Base-by-base conservation (phyloP, 2,113 vertebrate genomes). In the Podarcis muralis region DNA sequence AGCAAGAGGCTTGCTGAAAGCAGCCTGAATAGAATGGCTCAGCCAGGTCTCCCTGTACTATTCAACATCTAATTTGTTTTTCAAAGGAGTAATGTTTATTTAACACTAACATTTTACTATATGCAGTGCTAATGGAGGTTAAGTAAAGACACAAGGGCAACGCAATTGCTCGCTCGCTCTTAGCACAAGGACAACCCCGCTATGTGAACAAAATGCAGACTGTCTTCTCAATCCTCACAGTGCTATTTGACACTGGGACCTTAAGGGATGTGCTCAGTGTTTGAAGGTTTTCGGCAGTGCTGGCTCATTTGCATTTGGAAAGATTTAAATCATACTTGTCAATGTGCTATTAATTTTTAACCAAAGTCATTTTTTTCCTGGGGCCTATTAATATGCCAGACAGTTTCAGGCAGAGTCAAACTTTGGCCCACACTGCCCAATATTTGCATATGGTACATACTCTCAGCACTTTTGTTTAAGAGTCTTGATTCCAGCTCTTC, bases 311-410 rank as follows among this genome's bases (percentile, higher is more conserved):
- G 91, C 88, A 90, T 95, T 94, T 95, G 91, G 94, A 95, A 92
- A 95, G 93, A 88, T 94, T 95, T 94, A 95, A 95, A 95, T 94
- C 94, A 92, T 68, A 87, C 93, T 94, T 93, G 92, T 94, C 94
- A 95, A 88, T 71, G 76, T 89, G 88, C 84, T 92, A 94, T 95
- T 95, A 95, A 96, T 95, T 95, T 96, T 96, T 96, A 95, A 95
- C 88, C 72, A 90, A 87, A 92, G 90, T 87, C 90, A 81, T 74
- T 95, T 95, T 68, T 92, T 93, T 83, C 86, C 90, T 89, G 77
- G 83, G 89, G 89, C 88, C 93, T 90, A 89, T 96, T 95, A 95
- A 94, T 95, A 94, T 93, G 89, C 94, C 81, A 94, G 92, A 91
- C 88, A 94, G 91, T 95, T 92, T 92, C 92, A 93, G 87, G 78